Evolutionary conservation across 2,888 invertebrate genomes (phyloP).

Genomic region (Exephanes ischioxanthus): DNA sequence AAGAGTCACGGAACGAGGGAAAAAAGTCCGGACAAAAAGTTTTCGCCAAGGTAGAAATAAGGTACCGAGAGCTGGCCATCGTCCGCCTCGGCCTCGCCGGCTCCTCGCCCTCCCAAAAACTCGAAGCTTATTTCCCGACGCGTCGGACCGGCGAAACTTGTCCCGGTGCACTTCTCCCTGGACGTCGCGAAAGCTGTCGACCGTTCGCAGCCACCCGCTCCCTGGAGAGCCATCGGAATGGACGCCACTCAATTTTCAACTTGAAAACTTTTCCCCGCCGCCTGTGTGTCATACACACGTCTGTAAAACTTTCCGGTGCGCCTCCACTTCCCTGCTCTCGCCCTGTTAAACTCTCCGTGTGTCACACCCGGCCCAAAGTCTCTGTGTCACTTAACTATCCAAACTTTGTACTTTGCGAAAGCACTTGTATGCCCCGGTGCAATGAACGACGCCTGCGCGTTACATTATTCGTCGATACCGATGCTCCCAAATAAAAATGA

Average conservation of each 20-base stretch:
- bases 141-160: background rate
- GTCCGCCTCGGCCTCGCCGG: background rate
- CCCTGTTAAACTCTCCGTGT: background rate
- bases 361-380: background rate
- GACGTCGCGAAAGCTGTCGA: background rate
- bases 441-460: background rate
- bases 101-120: background rate
- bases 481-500: background rate
- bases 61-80: background rate
- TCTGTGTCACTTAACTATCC: conserved; percentile 1
- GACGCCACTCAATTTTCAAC: conserved; percentile 1
- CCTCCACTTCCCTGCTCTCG: background rate
- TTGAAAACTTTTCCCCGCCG: conserved; percentile 1
- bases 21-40: background rate
- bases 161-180: background rate
- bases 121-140: conserved; percentile 4
- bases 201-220: background rate
- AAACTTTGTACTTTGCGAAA: background rate
- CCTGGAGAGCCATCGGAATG: background rate
- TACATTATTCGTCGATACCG: background rate
- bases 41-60: background rate
- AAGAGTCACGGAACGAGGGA: background rate
- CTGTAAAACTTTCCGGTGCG: background rate
- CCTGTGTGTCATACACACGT: background rate
- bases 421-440: background rate